Evolutionary conservation across 92 coral and sea anemone species (phyloP), one percentile per base, ranked within the genome.

Genomic region (Isaurus tuberculatus): DNA sequence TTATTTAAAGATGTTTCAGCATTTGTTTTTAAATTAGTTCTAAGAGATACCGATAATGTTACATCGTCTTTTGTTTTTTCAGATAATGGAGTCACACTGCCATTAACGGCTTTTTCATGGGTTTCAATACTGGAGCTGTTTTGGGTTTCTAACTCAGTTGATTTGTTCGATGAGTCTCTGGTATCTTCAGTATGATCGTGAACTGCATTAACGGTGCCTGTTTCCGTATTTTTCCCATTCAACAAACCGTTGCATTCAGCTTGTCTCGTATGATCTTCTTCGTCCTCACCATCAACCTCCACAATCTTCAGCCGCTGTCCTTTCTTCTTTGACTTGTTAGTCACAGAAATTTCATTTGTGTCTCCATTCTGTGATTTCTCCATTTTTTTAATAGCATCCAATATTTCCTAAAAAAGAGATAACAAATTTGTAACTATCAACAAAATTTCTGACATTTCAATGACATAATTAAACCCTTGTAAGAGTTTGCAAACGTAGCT

Each of bases 241-340:
- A 44, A 32, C 55, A 73, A 31, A 71, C 55, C 65, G 83, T 33
- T 37, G 60, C 29, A 4, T 34, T 42, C 65, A 53, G 33, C 29
- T 22, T 0, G 22, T 29, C 60, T 0, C 17, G 16, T 40, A 29
- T 80, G 72, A 3, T 33, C 68, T 30, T 53, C 68, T 25, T 89
- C 87, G 14, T 79, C 80, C 10, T 89, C 92, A 34, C 88, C 70
- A 0, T 94, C 98, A 36, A 96, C 89, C 44, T 96, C 99, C 16
- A 90, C 87, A 69, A 96, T 96, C 40, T 92, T 87, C 70, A 96
- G 70, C 71, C 99, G 91, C 88, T 90, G 94, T 30, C 98, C 98
- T 81, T 93, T 93, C 40, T 89, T 82, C 84, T 88, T 86, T 32
- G 86, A 61, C 3, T 70, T 46, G 17, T 85, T 25, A 11, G 64